These are phyloP conservation scores for Otocyon megalotis DNA, from an alignment of 2,113 vertebrate genomes.

Conservation along the genomic window DNA sequence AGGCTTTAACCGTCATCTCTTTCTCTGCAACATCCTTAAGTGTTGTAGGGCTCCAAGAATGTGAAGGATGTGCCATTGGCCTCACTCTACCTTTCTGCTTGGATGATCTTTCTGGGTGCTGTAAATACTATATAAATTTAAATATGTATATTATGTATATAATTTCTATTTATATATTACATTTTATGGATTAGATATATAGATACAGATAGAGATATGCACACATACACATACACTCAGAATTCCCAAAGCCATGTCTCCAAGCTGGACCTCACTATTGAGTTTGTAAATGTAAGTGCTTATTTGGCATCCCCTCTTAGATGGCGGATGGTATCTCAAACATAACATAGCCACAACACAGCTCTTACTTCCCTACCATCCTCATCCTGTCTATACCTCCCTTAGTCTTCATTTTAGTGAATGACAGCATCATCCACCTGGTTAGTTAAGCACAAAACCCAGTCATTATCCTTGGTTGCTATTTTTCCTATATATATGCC, in stretches of 20 bases:
- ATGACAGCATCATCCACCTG: neutral
- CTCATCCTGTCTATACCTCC: neutral
- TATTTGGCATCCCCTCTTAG: neutral
- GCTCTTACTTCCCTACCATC: neutral
- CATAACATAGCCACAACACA: neutral
- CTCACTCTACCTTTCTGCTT: neutral
- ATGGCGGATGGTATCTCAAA: neutral
- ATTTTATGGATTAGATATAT: neutral
- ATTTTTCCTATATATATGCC: neutral
- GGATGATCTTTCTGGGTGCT: neutral
- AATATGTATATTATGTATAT: neutral
- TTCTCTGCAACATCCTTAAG: neutral
- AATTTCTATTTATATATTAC: neutral
- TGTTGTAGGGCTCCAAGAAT: neutral
- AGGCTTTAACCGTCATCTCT: neutral
- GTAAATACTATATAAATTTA: neutral
- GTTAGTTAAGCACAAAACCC: neutral
- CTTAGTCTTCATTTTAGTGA: neutral
- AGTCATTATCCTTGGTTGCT: neutral
- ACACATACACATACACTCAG: neutral
- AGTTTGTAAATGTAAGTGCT: neutral
- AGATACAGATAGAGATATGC: neutral
- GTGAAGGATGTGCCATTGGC: neutral
- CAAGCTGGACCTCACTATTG: neutral
- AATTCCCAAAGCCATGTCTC: neutral